Conservation (phyloP, 2,113 vertebrate genomes). For the Chrysemys picta region DNA sequence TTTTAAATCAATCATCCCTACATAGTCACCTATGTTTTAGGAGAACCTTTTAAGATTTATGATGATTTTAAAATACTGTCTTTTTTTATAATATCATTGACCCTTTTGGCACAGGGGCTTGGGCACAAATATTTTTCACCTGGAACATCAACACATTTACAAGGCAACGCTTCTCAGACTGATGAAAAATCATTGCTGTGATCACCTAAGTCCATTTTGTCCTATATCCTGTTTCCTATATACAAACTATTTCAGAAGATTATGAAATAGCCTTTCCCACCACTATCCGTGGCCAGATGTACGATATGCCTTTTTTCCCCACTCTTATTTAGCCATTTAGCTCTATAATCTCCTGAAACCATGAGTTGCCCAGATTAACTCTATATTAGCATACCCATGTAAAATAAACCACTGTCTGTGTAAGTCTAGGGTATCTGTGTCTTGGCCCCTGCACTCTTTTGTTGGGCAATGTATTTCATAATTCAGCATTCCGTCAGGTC, state of each 20-base stretch:
- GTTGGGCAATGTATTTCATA: too few species aligned
- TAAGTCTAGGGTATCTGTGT: too few species aligned
- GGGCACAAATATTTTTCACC: not conserved
- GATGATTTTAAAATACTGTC: not conserved
- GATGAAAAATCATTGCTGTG: not conserved
- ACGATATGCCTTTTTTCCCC: fast-evolving
- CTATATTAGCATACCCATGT: not conserved
- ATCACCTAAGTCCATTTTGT: not conserved
- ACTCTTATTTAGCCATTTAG: not conserved
- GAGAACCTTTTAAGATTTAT: not conserved
- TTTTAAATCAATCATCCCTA: not conserved
- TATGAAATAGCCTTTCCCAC: not conserved
- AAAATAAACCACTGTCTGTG: not conserved
- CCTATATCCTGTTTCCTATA: not conserved
- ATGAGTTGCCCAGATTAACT: not conserved
- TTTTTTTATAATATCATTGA: not conserved
- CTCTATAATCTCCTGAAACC: not conserved
- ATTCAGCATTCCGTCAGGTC: too few species aligned
- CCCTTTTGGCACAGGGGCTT: not conserved
- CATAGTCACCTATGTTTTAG: not conserved
- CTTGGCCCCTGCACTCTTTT: too few species aligned
- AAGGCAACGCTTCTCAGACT: not conserved
- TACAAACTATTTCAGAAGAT: not conserved
- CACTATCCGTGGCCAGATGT: fast-evolving
- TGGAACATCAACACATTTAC: fast-evolving